Percentiles rank a stretch among this genome's conserved stretches.
These are phyloP conservation scores for Cyclopterus lumpus DNA, from an alignment of 2,797 vertebrate species.

Conservation along the genomic window DNA sequence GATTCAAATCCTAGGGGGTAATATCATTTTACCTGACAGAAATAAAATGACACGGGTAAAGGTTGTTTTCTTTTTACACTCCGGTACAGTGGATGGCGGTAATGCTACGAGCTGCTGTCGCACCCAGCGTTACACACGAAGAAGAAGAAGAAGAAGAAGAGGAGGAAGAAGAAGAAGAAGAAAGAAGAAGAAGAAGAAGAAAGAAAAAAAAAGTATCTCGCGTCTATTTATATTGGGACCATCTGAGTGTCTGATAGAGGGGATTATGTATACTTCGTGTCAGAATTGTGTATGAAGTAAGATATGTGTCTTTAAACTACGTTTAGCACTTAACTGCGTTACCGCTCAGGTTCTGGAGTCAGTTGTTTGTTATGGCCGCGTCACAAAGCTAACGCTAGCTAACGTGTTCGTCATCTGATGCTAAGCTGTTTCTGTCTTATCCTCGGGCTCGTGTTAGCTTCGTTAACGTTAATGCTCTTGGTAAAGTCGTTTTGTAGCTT, in stretches of 20 bases:
- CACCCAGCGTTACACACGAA: not conserved
- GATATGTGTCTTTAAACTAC: not conserved
- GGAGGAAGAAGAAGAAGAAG: not conserved
- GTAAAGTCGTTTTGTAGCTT: not conserved
- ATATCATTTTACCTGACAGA: not conserved
- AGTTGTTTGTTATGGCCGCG: not conserved
- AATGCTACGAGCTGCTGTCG: not conserved
- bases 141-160: not conserved
- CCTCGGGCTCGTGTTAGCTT: not conserved
- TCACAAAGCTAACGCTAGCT: not conserved
- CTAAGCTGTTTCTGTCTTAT: not conserved
- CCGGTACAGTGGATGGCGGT: slow-evolving; percentile 5
- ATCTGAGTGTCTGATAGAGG: too few species aligned
- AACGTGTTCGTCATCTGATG: not conserved
- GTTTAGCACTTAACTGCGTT: rapidly evolving
- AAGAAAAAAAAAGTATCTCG: not conserved
- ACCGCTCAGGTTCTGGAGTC: not conserved
- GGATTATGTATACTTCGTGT: not conserved
- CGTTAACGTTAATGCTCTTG: not conserved
- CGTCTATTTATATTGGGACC: not conserved
- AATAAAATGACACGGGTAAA: not conserved
- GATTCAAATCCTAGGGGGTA: not conserved
- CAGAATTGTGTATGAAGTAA: slow-evolving; percentile 13
- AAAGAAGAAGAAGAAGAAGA: not conserved
- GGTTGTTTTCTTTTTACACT: not conserved